Evolutionary conservation across 2,797 vertebrate species (phyloP), one percentile per base, ranked within the genome.

Genomic region (Coccyzus lansbergi): DNA sequence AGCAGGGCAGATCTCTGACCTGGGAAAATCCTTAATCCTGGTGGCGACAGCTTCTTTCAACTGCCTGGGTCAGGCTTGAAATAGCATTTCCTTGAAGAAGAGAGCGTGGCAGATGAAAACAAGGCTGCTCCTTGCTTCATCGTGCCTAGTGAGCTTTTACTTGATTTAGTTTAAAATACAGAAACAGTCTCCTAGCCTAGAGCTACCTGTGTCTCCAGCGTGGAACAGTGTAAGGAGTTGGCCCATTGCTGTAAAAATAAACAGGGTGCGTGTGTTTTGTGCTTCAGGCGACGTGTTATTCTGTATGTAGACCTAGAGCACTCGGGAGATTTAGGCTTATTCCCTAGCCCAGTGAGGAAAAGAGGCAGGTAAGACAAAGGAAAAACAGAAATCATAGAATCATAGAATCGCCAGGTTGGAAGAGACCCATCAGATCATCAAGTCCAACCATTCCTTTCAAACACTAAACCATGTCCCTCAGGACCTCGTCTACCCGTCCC

Each of bases 21-120:
- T 93, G 82, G 78, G 92, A 91, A 93, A 92, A 93, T 93, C 90
- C 92, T 92, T 92, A 95, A 94, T 96, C 82, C 94, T 94, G 71
- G 68, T 48, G 38, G 64, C 84, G 90, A 90, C 74, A 42, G 64
- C 80, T 95, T 64, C 70, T 90, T 97, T 97, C 88, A 96, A 46
- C 86, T 90, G 62, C 40, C 67, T 82, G 67, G 46, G 74, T 90
- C 86, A 96, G 86, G 40, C 60, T 95, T 94, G 93, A 95, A 95
- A 94, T 76, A 83, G 59, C 58, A 44, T 55, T 95, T 92, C 72
- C 80, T 63, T 76, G 81, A 92, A 81, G 55, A 89, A 86, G 38
- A 80, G 83, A n/a, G 81, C 53, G 71, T 90, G 92, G 89, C 0
- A 4, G 81, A 65, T 89, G 86, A 90, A 74, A 86, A 86, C n/a